Evolutionary conservation across 2,888 invertebrate genomes (phyloP).

Genomic region (Habrosyne pyritoides): DNA sequence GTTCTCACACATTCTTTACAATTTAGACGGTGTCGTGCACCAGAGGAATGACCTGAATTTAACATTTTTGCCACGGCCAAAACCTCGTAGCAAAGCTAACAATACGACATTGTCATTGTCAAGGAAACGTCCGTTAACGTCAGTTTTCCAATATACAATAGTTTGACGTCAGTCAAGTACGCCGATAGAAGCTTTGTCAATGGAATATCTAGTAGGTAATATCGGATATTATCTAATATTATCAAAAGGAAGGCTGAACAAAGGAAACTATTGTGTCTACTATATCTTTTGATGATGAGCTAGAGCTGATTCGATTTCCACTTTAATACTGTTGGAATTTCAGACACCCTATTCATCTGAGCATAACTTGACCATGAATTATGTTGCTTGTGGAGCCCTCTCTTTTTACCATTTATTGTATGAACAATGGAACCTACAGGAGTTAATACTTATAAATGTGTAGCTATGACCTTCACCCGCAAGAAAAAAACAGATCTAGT

Average conservation of each 20-base stretch:
- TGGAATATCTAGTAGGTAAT: not conserved
- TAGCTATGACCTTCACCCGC: too few species aligned
- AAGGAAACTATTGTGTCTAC: slow-evolving; percentile 1
- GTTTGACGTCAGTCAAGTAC: not conserved
- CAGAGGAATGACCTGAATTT: slow-evolving; percentile 21
- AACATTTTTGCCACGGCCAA: slow-evolving; percentile 18
- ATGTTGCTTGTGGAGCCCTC: too few species aligned
- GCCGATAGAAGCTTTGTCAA: slow-evolving; percentile 4
- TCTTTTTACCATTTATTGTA: too few species aligned
- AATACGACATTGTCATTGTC: slow-evolving; percentile 34
- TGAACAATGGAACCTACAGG: too few species aligned
- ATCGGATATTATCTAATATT: not conserved
- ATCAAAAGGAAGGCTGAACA: not conserved
- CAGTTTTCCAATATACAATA: slow-evolving; percentile 6
- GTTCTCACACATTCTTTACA: slow-evolving; percentile 3
- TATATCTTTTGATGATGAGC: slow-evolving; percentile 8
- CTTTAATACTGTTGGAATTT: not conserved
- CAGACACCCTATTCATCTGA: too few species aligned
- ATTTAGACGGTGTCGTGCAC: not conserved
- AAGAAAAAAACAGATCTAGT: too few species aligned
- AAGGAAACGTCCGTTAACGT: slow-evolving; percentile 29
- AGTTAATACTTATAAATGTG: too few species aligned
- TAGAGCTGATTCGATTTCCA: not conserved
- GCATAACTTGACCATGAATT: too few species aligned
- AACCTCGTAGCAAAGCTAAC: slow-evolving; percentile 10